A percentile compares a stretch with the other conserved stretches of the same genome.
Conservation (phyloP, 2,888 invertebrate genomes). For the Harpalus rubripes region DNA sequence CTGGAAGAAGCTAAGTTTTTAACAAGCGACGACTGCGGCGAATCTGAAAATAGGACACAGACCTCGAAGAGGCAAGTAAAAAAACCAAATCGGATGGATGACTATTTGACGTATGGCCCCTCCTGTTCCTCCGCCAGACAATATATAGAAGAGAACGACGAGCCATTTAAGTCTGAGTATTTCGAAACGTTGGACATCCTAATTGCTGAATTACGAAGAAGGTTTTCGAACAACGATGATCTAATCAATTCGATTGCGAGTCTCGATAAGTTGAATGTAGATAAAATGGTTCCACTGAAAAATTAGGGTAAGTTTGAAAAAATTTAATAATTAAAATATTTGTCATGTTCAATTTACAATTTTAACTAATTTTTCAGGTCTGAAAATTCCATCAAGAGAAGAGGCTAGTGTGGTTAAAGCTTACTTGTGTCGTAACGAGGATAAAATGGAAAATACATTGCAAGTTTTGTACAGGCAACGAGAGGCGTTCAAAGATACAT, state of each 20-base stretch:
- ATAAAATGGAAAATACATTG: constrained; percentile 49
- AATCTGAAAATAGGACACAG: constrained; percentile 63
- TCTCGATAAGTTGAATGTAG: constrained; percentile 67
- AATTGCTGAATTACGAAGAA: constrained; percentile 65
- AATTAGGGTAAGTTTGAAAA: constrained; percentile 58
- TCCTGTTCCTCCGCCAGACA: constrained; percentile 59
- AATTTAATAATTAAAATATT: constrained; percentile 36
- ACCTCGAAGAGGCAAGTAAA: constrained; percentile 5
- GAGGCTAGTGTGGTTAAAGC: constrained; percentile 57
- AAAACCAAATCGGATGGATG: constrained; percentile 63
- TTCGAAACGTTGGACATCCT: constrained; percentile 67
- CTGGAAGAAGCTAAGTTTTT: constrained; percentile 66
- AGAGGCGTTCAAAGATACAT: constrained; percentile 64
- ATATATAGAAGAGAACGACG: constrained; percentile 62
- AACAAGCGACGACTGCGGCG: constrained; percentile 41
- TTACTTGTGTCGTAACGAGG: constrained; percentile 52
- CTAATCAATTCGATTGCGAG: constrained; percentile 64
- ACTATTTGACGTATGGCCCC: constrained; percentile 63
- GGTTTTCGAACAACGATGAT: constrained; percentile 67
- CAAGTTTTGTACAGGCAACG: constrained; percentile 60
- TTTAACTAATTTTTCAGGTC: constrained; percentile 46
- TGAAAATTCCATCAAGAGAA: constrained; percentile 60
- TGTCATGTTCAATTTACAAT: constrained; percentile 40
- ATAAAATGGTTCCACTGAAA: constrained; percentile 65
- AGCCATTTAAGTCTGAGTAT: constrained; percentile 68